A percentile compares a stretch with the other conserved stretches of the same genome.
Evolutionary conservation across 2,888 invertebrate genomes (phyloP).

Genomic region (Leucophenga montana): DNA sequence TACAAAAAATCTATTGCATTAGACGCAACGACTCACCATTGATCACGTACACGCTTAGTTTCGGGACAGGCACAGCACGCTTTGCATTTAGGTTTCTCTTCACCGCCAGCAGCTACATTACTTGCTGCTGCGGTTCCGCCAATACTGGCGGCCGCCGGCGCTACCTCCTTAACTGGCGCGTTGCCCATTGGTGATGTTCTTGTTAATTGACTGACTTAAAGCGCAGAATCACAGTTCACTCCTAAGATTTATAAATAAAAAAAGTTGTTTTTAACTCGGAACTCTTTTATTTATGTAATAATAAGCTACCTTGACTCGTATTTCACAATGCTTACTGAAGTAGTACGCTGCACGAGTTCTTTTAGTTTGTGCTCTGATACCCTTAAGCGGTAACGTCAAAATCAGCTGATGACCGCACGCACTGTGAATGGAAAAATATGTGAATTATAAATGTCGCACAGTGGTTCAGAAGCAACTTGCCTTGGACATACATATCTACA

Average conservation of each 20-base stretch:
- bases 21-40: slow-evolving; percentile 82
- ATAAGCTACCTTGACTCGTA: slow-evolving; percentile 41
- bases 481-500: neutral
- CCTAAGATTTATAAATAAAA: neutral
- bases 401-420: neutral
- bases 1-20: neutral
- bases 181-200: slow-evolving; percentile 75
- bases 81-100: slow-evolving; percentile 84
- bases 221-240: neutral
- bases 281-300: slow-evolving; percentile 57
- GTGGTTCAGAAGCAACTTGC: too few species aligned
- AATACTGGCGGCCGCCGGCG: slow-evolving; percentile 65
- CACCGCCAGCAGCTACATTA: slow-evolving; percentile 30
- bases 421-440: neutral
- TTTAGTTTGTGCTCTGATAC: too few species aligned
- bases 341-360: slow-evolving; percentile 25
- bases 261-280: neutral
- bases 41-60: slow-evolving; percentile 91
- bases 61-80: slow-evolving; percentile 98
- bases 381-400: neutral
- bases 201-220: slow-evolving; percentile 11
- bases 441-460: neutral
- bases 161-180: slow-evolving; percentile 74
- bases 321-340: slow-evolving; percentile 42
- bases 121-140: slow-evolving; percentile 65